phyloP scores from a whole-genome alignment of 2,888 invertebrate species.

The Cheilosia scutellata region DNA sequence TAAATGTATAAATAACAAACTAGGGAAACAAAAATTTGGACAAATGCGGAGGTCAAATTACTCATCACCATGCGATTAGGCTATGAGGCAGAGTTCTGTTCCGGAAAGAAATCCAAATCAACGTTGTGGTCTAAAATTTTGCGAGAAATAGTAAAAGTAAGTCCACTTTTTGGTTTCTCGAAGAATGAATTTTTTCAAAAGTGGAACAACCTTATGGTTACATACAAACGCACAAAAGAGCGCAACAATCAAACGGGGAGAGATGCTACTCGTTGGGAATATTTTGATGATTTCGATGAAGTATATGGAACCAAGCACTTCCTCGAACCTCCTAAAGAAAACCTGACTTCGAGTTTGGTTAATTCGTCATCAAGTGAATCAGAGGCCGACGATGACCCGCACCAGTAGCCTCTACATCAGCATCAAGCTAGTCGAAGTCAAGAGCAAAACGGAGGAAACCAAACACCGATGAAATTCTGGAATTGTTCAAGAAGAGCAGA shows the following conservation, averaged over 20 bases:
- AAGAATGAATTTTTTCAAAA: too few species aligned
- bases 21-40: constrained; percentile 17
- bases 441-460: not conserved
- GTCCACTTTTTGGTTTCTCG: too few species aligned
- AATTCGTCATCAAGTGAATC: not conserved
- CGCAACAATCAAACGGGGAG: not conserved
- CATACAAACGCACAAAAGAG: not conserved
- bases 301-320: not conserved
- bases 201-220: not conserved
- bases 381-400: not conserved
- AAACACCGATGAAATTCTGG: constrained; percentile 9
- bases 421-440: constrained; percentile 4
- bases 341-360: not conserved
- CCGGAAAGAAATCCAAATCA: constrained; percentile 3
- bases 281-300: not conserved
- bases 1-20: constrained; percentile 1
- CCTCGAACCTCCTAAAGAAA: not conserved
- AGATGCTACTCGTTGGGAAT: not conserved
- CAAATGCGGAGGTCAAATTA: constrained; percentile 21
- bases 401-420: not conserved
- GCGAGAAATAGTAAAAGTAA: too few species aligned
- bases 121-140: not conserved
- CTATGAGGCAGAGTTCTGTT: constrained; percentile 13
- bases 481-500: constrained; percentile 19
- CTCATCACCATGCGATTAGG: constrained; percentile 14